Evolutionary conservation across 2,113 vertebrate species (phyloP).

Genomic region (Upupa epops): DNA sequence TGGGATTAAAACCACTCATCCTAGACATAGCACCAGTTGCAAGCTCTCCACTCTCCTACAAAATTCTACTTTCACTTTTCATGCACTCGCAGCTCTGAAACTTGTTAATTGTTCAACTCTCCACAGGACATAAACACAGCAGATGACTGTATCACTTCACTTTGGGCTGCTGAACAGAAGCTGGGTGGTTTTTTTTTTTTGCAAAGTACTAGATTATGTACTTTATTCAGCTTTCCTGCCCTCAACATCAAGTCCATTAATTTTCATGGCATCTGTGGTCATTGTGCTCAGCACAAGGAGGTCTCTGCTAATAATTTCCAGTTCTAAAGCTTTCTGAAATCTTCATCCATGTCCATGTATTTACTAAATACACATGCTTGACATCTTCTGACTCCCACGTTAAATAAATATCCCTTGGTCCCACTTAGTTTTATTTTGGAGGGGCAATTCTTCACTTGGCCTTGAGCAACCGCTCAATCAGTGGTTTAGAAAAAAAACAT

Average conservation of each 20-base stretch:
- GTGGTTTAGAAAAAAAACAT: neutral
- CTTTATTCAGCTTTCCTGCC: neutral
- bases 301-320: neutral
- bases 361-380: conserved; percentile 9
- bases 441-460: neutral
- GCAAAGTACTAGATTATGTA: neutral
- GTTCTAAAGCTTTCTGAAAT: conserved; percentile 18
- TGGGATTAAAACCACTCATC: neutral
- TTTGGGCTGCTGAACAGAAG: neutral
- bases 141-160: neutral
- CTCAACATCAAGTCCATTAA: neutral
- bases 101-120: neutral
- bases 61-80: neutral
- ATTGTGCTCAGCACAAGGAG: neutral
- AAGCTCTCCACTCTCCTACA: neutral
- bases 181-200: neutral
- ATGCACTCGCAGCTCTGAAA: neutral
- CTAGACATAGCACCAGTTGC: neutral
- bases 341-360: neutral
- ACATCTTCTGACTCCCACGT: neutral
- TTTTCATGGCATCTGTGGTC: neutral
- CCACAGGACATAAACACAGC: neutral
- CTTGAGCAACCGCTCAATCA: neutral
- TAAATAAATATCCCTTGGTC: conserved; percentile 7
- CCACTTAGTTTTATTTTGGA: neutral